Evolutionary conservation across 2,113 vertebrate species (phyloP), one percentile per base, ranked within the genome.

Genomic region (Nesoenas mayeri): DNA sequence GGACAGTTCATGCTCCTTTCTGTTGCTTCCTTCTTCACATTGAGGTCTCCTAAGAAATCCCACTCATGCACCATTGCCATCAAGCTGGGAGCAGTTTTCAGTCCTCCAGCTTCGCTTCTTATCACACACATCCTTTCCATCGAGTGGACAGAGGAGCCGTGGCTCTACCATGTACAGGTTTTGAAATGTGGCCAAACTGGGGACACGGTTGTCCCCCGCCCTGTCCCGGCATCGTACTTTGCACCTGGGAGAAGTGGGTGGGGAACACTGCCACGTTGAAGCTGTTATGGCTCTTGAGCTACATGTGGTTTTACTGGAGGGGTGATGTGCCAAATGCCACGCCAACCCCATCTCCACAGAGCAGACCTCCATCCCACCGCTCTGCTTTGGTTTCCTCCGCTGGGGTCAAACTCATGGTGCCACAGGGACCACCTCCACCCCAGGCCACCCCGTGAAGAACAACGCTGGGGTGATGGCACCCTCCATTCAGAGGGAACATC

Each of bases 371-470:
- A 11, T 42, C 44, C 66, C 21, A 3, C 19, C 1, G 1, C 44
- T 79, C 62, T 56, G 48, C 48, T 65, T 8, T 32, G 67, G 20
- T 34, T 4, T 50, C 62, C 53, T 82, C 48, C 38, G 6, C 12
- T 15, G 38, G 5, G 8, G 9, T 29, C 75, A 53, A 47, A 53
- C 8, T 7, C 6, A 1, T 5, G 24, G 50, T 80, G 44, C 57
- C 24, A 9, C 2, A 1, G 11, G 16, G 31, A 12, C 62, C 42
- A 36, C 10, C 38, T 64, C 75, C 56, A 44, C 14, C 75, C 56
- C 0, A 0, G 24, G 58, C 71, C 57, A 50, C 14, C 75, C 50
- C 0, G 0, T 20, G 48, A 48, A 36, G 73, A 60, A 6, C n/a
- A 16, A 0, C 1, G 4, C 10, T 4, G 50, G 48, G 48, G 7